A percentile compares a stretch with the other conserved stretches of the same genome.
Evolutionary conservation across 2,113 vertebrate genomes (phyloP).

Genomic region (Chamaea fasciata): DNA sequence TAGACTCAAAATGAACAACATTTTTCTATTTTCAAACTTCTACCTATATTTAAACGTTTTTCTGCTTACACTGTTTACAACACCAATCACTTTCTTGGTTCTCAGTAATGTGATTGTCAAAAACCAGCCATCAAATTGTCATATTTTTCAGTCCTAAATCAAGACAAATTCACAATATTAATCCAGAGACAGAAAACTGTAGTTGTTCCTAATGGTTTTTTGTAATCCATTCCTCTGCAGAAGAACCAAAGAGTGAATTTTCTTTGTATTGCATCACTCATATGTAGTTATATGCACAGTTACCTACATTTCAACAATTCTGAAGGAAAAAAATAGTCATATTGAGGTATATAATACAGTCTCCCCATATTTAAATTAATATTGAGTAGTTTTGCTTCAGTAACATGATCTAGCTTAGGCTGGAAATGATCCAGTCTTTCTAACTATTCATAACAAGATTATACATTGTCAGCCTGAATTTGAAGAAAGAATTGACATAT

Average conservation of each 20-base stretch:
- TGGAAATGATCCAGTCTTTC: neutral
- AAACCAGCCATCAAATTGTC: neutral
- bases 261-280: neutral
- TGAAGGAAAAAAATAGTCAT: neutral
- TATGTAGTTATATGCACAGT: neutral
- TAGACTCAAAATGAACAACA: neutral
- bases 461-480: neutral
- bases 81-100: neutral
- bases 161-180: neutral
- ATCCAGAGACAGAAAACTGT: neutral
- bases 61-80: neutral
- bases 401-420: neutral
- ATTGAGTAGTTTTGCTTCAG: neutral
- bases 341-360: neutral
- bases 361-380: neutral
- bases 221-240: neutral
- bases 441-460: neutral
- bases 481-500: neutral
- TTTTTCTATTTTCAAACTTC: neutral
- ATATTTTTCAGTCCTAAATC: neutral
- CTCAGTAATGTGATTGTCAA: neutral
- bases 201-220: neutral
- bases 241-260: neutral
- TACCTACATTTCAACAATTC: neutral
- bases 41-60: neutral